Conservation (phyloP, 2,113 vertebrate genomes). For the Lamprologus lemairii region DNA sequence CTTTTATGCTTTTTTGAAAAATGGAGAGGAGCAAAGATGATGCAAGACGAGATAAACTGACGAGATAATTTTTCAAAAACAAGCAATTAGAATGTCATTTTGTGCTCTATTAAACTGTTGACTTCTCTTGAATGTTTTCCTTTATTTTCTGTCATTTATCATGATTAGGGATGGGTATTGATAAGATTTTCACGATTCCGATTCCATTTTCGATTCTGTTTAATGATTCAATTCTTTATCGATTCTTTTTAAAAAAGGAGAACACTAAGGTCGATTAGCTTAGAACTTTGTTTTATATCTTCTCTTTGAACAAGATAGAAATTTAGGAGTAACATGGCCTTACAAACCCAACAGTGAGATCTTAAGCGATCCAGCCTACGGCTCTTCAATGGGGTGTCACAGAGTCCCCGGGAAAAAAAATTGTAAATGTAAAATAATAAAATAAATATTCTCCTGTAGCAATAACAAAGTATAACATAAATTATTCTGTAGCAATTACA, state of each 20-base stretch:
- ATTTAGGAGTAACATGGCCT: not conserved
- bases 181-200: accelerated
- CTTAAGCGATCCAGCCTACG: not conserved
- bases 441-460: not conserved
- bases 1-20: not conserved
- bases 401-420: accelerated
- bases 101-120: not conserved
- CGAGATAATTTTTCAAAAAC: not conserved
- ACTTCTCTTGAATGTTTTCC: not conserved
- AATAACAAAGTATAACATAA: not conserved
- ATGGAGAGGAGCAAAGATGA: not conserved
- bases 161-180: not conserved
- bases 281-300: not conserved
- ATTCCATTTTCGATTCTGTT: not conserved
- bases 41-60: not conserved
- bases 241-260: not conserved
- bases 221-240: accelerated
- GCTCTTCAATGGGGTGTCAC: not conserved
- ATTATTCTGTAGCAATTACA: no score
- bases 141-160: not conserved
- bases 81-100: not conserved
- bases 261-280: accelerated
- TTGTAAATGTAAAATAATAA: not conserved
- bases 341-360: not conserved
- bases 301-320: not conserved